A percentile compares a stretch with the other conserved stretches of the same genome.
phyloP scores from a whole-genome alignment of 2,888 invertebrate species.

The Cybosia mesomella region DNA sequence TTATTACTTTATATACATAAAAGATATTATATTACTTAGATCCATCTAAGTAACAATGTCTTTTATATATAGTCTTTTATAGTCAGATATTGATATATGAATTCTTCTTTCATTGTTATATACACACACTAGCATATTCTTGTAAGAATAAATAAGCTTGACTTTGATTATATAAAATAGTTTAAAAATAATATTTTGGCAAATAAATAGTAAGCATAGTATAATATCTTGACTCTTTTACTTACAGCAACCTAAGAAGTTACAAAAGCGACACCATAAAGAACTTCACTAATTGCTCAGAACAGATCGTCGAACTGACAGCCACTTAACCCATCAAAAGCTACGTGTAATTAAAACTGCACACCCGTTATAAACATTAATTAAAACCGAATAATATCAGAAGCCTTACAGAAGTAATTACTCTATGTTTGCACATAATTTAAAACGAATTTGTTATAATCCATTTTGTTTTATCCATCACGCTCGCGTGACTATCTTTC shows the following conservation, averaged over 20 bases:
- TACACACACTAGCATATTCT: not conserved
- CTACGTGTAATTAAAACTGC: slow-evolving; percentile 44
- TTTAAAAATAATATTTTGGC: too few relatives aligned
- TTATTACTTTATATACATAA: too few relatives aligned
- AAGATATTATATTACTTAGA: too few relatives aligned
- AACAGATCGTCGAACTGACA: slow-evolving; percentile 38
- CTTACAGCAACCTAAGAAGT: not conserved
- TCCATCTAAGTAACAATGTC: too few relatives aligned
- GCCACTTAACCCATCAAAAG: slow-evolving; percentile 44
- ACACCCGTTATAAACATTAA: slow-evolving; percentile 47
- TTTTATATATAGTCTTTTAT: too few relatives aligned
- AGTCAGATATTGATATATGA: not conserved
- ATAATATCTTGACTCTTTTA: not conserved
- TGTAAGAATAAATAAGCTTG: too few relatives aligned
- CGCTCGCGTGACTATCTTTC: slow-evolving; percentile 62
- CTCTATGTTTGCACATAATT: slow-evolving; percentile 46
- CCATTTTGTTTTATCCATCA: slow-evolving; percentile 46
- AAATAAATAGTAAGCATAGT: too few relatives aligned
- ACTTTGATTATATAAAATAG: too few relatives aligned
- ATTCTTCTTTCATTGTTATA: too few relatives aligned
- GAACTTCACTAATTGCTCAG: slow-evolving; percentile 36
- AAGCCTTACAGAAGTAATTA: slow-evolving; percentile 46
- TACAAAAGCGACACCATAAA: slow-evolving; percentile 3
- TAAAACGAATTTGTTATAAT: slow-evolving; percentile 48
- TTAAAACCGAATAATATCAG: slow-evolving; percentile 51